Evolutionary conservation across 2,888 invertebrate genomes (phyloP).

Genomic region (Eudasyphora cyanicolor): DNA sequence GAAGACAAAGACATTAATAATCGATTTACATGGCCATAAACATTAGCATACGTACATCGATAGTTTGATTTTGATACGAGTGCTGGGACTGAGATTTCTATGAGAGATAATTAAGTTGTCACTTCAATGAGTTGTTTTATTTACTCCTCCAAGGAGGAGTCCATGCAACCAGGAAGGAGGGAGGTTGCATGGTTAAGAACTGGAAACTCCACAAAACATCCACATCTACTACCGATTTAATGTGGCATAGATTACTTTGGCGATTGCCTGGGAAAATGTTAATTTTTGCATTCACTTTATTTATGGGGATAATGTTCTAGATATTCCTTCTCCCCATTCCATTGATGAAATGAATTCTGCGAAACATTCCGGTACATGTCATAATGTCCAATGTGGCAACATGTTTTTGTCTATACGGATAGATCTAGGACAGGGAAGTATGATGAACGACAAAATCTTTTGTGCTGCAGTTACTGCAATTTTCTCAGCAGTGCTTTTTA

Average conservation of each 20-base stretch:
- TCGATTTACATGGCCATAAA: slow-evolving; percentile 71
- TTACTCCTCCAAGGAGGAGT: slow-evolving; percentile 1
- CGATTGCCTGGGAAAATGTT: slow-evolving; percentile 33
- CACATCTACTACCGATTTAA: too few species aligned
- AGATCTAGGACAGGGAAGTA: neutral
- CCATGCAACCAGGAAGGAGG: neutral
- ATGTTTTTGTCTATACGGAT: neutral
- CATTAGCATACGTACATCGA: slow-evolving; percentile 48
- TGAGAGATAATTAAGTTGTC: slow-evolving; percentile 62
- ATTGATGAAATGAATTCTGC: neutral
- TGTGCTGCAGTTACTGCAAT: neutral
- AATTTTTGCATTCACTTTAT: slow-evolving; percentile 1
- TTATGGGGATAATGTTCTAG: slow-evolving; percentile 6
- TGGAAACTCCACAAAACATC: too few species aligned
- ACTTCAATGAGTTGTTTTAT: slow-evolving; percentile 40
- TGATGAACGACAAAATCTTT: neutral
- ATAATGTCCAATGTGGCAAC: neutral
- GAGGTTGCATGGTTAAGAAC: neutral
- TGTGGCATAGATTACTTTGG: neutral
- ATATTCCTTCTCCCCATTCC: too few species aligned
- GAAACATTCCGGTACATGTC: neutral
- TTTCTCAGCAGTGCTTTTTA: neutral
- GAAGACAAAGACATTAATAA: slow-evolving; percentile 75
- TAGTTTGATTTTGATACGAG: slow-evolving; percentile 36
- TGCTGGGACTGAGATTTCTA: slow-evolving; percentile 39